A percentile compares a stretch with the other conserved stretches of the same genome.
Conservation (phyloP, 2,113 vertebrate genomes). For the Cryptomyrus ogoouensis region DNA sequence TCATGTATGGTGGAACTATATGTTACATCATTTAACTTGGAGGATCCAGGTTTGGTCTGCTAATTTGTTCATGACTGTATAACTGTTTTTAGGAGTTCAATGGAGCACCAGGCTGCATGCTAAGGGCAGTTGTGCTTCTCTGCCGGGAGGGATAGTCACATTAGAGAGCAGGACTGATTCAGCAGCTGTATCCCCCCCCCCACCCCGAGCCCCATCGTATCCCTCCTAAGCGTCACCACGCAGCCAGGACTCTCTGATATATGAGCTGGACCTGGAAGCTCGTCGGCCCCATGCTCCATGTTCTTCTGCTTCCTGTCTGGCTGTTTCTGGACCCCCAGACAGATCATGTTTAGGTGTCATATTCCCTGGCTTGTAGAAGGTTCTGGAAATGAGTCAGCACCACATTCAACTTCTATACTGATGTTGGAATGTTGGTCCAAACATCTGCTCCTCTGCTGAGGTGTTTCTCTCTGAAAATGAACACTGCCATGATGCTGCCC, state of each 20-base stretch:
- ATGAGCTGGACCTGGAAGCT: not conserved
- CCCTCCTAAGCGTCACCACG: not conserved
- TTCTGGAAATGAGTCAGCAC: not conserved
- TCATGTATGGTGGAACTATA: too few relatives aligned
- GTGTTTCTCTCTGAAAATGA: not conserved
- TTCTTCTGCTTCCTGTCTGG: not conserved
- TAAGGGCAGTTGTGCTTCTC: too few relatives aligned
- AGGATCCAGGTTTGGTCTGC: too few relatives aligned
- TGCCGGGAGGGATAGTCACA: too few relatives aligned
- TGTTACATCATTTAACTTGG: too few relatives aligned
- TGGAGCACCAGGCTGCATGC: too few relatives aligned
- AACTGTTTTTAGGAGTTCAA: too few relatives aligned
- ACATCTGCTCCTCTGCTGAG: not conserved
- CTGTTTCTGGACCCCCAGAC: not conserved
- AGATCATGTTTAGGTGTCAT: not conserved
- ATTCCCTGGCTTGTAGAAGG: not conserved
- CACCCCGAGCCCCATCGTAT: not conserved
- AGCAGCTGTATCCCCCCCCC: too few relatives aligned
- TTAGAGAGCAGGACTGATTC: too few relatives aligned
- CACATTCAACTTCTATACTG: not conserved
- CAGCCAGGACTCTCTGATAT: not conserved
- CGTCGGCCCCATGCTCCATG: not conserved
- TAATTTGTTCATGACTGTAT: too few relatives aligned
- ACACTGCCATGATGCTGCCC: not conserved
- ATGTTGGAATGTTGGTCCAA: not conserved